Evolutionary conservation across 1,140 invertebrate species (phyloP).

Genomic region (Bombus cullumanus): DNA sequence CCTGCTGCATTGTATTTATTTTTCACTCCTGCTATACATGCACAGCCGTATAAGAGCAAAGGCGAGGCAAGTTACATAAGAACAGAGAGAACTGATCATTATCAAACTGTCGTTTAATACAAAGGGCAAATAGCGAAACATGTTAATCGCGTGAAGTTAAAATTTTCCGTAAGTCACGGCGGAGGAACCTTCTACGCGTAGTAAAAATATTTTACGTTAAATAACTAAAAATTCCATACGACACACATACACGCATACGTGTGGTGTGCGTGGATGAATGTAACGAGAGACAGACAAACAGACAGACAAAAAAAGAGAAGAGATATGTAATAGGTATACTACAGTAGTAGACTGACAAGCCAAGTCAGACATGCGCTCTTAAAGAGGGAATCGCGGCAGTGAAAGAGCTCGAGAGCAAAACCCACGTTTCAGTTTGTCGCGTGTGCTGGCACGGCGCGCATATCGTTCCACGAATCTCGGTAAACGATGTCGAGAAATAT

Average conservation of each 20-base stretch:
- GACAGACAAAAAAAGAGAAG: background rate
- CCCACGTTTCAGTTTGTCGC: constrained; percentile 76
- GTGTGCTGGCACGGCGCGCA: constrained; percentile 68
- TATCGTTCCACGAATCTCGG: constrained; percentile 1
- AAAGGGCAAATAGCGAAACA: background rate
- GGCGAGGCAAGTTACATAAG: too few relatives aligned
- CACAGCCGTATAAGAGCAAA: background rate
- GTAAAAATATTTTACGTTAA: constrained; percentile 1
- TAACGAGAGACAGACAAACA: too few relatives aligned
- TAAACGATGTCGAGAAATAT: constrained; percentile 6
- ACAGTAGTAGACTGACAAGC: constrained; percentile 57
- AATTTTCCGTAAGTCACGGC: background rate
- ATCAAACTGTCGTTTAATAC: background rate
- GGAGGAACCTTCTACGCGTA: background rate
- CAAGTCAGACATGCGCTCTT: constrained; percentile 76
- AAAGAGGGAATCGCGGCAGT: constrained; percentile 50
- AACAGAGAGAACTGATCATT: background rate
- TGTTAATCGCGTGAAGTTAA: background rate
- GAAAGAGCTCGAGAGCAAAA: constrained; percentile 64
- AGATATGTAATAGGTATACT: background rate
- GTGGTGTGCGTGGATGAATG: too few relatives aligned
- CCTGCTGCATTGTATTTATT: background rate
- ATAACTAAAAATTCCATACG: background rate
- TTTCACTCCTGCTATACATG: background rate
- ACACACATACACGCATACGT: too few relatives aligned